phyloP scores from a whole-genome alignment of 2,797 vertebrate genomes.

The Acridotheres tristis region DNA sequence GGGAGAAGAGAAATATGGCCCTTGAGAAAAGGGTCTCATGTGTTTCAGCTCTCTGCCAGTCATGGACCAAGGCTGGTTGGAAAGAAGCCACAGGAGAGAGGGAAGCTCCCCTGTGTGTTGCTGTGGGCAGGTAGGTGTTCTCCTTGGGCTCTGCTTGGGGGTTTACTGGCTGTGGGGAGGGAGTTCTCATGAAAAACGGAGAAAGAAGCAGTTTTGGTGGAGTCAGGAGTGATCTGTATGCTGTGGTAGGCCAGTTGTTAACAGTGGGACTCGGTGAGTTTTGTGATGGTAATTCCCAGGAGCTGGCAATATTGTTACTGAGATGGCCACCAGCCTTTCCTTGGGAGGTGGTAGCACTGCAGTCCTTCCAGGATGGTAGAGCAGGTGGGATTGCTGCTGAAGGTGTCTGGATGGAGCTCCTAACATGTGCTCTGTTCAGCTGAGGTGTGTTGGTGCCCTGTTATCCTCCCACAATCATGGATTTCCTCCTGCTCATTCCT shows the following conservation, averaged over 20 bases:
- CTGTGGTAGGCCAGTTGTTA: neutral
- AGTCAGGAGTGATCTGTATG: neutral
- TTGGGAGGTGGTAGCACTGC: neutral
- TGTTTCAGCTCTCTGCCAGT: neutral
- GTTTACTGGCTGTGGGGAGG: neutral
- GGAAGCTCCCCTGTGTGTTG: neutral
- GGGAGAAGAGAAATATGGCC: neutral
- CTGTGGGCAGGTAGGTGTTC: neutral
- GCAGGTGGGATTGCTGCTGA: neutral
- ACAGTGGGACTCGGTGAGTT: rapidly evolving
- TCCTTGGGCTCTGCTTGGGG: rapidly evolving
- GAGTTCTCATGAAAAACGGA: neutral
- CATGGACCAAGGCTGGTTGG: neutral
- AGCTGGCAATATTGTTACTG: rapidly evolving
- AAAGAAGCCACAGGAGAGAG: neutral
- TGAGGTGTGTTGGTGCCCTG: neutral
- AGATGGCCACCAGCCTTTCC: neutral
- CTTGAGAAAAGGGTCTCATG: rapidly evolving
- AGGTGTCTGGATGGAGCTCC: neutral
- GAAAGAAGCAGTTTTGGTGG: neutral
- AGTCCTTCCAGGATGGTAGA: neutral
- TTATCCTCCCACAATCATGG: rapidly evolving
- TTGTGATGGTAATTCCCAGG: neutral
- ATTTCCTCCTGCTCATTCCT: neutral
- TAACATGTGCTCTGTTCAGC: neutral